Evolutionary conservation across 1,140 invertebrate species (phyloP), one percentile per base, ranked within the genome.

Genomic region (Caenorhabditis latens): DNA sequence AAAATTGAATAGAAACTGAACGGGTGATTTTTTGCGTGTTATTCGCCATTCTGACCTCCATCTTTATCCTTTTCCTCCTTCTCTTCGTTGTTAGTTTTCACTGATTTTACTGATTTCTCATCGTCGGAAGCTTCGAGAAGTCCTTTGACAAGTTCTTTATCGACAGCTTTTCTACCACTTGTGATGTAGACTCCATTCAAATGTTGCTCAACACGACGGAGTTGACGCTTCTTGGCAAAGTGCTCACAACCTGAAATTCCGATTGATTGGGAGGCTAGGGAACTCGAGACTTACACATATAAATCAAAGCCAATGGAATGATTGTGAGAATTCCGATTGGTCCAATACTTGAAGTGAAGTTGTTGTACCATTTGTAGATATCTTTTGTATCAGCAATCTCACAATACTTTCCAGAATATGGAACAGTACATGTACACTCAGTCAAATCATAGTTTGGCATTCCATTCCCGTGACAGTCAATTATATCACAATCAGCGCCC

Each of bases 381-480:
- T 83, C 86, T 21, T 86, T 57, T 5, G 86, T 86, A 8, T 50
- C 50, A 21, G 71, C 57, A 16, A 43, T 86, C 14, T 86, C 75
- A 50, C 86, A 86, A 57, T 61, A 86, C 16, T 86, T 71, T 42
- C 86, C 86, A 21, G 75, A 63, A 57, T 86, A 86, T 11, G 86
- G 86, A 43, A 57, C 55, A 5, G 55, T 43, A 24, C 86, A 86
- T 0, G 53, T 83, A 24, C 86, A 86, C 21, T 63, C 71, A 11
- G 86, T 83, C 75, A 61, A 11, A 32, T 86, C 86, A 40, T 83
- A 86, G 32, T 86, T 86, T 11, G 86, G 65, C 57, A 79, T 55
- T 63, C 86, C 86, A 32, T 86, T 71, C n/a, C 82, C 86, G 19
- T 86, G 50, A 53, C 86, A 86, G 50, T 86, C 86, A 48, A 86